Percentiles rank a stretch among this genome's conserved stretches.
Evolutionary conservation across 2,797 vertebrate genomes (phyloP).

Genomic region (Clarias laeviceps): DNA sequence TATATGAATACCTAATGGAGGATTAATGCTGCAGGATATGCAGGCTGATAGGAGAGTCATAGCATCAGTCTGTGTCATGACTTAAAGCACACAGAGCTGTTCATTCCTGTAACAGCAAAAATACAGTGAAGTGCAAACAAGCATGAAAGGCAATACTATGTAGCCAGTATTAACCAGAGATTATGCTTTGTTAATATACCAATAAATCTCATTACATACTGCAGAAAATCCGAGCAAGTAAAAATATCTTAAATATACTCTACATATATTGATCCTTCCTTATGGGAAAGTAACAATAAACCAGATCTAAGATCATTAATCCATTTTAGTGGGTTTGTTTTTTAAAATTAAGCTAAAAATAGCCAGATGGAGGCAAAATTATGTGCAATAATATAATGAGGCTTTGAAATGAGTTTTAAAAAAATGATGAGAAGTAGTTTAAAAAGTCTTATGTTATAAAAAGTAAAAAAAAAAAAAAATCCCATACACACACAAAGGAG

Average conservation of each 20-base stretch:
- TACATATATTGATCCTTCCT: not conserved
- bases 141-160: not conserved
- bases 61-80: not conserved
- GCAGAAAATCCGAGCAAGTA: not conserved
- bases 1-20: not conserved
- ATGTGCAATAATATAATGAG: not conserved
- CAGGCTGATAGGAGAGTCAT: conserved; percentile 4
- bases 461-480: no score
- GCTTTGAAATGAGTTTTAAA: not conserved
- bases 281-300: not conserved
- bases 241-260: not conserved
- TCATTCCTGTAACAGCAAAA: conserved; percentile 17
- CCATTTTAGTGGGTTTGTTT: not conserved
- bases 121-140: not conserved
- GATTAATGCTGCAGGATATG: not conserved
- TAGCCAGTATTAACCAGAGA: not conserved
- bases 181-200: not conserved
- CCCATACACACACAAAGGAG: no score
- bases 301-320: not conserved
- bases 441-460: not conserved
- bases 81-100: not conserved
- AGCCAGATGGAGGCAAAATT: not conserved
- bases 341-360: not conserved
- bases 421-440: not conserved
- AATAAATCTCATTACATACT: not conserved